Percentiles rank a stretch among this genome's conserved stretches.
phyloP scores from a whole-genome alignment of 2,888 invertebrate species.

The Sphaeridia pumilis region DNA sequence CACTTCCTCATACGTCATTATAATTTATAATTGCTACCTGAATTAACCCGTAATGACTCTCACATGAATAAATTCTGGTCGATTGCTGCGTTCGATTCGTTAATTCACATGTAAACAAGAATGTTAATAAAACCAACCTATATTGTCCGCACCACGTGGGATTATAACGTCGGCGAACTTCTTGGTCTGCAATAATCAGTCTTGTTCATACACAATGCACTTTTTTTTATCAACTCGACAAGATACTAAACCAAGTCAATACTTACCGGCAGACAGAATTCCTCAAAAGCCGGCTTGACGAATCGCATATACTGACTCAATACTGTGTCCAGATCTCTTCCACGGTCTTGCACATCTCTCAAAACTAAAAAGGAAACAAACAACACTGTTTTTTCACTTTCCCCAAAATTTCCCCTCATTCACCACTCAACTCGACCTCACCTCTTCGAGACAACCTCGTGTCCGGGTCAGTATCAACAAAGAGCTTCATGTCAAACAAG shows the following conservation, averaged over 20 bases:
- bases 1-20: conserved; percentile 3
- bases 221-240: neutral
- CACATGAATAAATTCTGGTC: neutral
- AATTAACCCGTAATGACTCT: neutral
- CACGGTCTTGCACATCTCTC: conserved; percentile 88
- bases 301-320: conserved; percentile 93
- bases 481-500: conserved; percentile 96
- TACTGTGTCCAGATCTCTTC: conserved; percentile 85
- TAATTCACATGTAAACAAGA: neutral
- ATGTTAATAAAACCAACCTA: conserved; percentile 51
- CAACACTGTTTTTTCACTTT: neutral
- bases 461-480: conserved; percentile 98
- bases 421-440: conserved; percentile 40
- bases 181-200: conserved; percentile 59
- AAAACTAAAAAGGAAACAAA: too few species aligned
- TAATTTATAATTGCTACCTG: neutral
- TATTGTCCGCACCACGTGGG: conserved; percentile 95
- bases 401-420: neutral
- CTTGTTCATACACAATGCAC: conserved; percentile 41
- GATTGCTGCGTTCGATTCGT: neutral
- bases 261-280: conserved; percentile 90
- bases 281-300: conserved; percentile 99
- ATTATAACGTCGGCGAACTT: conserved; percentile 99
- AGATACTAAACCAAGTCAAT: conserved; percentile 4
- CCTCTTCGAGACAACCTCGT: conserved; percentile 91